A percentile compares a stretch with the other conserved stretches of the same genome.
phyloP scores from a whole-genome alignment of 2,113 vertebrate species.

The Orientallactaga bullata region DNA sequence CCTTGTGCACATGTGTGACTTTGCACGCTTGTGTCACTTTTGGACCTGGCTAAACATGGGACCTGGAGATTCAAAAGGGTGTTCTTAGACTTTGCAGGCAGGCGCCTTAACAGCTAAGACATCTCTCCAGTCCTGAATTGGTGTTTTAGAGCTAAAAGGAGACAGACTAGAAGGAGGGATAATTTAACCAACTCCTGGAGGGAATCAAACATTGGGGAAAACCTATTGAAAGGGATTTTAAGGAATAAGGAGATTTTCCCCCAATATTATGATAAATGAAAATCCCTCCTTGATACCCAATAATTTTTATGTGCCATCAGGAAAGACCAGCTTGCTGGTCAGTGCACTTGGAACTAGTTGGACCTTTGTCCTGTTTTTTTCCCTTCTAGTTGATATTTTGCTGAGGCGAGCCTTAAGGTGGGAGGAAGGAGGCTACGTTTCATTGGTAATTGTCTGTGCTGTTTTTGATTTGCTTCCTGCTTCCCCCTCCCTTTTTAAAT shows the following conservation, averaged over 20 bases:
- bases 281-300: not conserved
- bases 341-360: not conserved
- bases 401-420: not conserved
- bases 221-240: not conserved
- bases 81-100: no score
- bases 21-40: no score
- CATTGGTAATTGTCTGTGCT: slow-evolving; percentile 6
- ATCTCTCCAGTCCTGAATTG: no score
- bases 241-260: not conserved
- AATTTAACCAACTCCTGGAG: not conserved
- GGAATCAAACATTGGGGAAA: not conserved
- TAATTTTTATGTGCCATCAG: not conserved
- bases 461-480: slow-evolving; percentile 67
- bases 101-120: no score
- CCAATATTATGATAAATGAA: not conserved
- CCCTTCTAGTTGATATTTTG: not conserved
- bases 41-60: no score
- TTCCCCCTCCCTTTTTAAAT: not conserved
- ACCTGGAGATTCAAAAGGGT: no score
- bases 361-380: not conserved
- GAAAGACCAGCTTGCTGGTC: not conserved
- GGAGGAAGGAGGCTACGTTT: not conserved
- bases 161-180: not conserved
- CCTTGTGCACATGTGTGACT: no score
- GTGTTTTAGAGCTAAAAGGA: not conserved